phyloP scores from a whole-genome alignment of 1,140 invertebrate genomes.

The Lordiphosa collinella region DNA sequence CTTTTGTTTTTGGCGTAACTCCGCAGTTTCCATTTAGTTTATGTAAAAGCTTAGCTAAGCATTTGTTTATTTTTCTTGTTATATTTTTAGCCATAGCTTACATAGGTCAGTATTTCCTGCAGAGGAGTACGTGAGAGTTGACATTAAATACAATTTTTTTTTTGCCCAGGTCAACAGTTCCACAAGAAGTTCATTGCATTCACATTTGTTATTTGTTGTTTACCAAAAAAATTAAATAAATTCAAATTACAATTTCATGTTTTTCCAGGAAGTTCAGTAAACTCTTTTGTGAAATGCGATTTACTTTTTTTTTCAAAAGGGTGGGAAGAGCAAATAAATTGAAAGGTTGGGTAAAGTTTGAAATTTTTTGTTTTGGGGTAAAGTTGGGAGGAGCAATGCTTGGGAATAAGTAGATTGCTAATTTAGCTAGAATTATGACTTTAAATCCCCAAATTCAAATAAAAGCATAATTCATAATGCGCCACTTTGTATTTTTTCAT shows the following conservation, averaged over 20 bases:
- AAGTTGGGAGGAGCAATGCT: background rate
- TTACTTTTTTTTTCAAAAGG: conserved; percentile 3
- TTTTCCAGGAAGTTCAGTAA: conserved; percentile 59
- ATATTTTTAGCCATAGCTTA: conserved; percentile 34
- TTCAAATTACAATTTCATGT: conserved; percentile 36
- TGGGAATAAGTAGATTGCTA: background rate
- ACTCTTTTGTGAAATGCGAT: conserved; percentile 23
- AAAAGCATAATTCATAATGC: conserved; percentile 38
- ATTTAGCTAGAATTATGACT: background rate
- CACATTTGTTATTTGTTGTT: conserved; percentile 16
- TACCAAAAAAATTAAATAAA: conserved; percentile 10
- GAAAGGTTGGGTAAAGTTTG: too few relatives aligned
- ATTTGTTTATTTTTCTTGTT: conserved; percentile 23
- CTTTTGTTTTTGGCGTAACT: conserved; percentile 6
- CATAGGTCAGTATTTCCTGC: conserved; percentile 66
- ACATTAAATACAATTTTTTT: conserved; percentile 14
- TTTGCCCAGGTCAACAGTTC: conserved; percentile 13
- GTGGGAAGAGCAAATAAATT: too few relatives aligned
- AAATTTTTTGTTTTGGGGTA: background rate
- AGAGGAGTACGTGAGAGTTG: conserved; percentile 11
- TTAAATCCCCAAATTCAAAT: conserved; percentile 12
- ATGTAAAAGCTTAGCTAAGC: conserved; percentile 33
- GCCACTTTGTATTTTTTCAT: conserved; percentile 2
- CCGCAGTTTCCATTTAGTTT: conserved; percentile 17
- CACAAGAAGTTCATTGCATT: conserved; percentile 42